Evolutionary conservation across 2,113 vertebrate species (phyloP).

Genomic region (Amblyopsis rosae): DNA sequence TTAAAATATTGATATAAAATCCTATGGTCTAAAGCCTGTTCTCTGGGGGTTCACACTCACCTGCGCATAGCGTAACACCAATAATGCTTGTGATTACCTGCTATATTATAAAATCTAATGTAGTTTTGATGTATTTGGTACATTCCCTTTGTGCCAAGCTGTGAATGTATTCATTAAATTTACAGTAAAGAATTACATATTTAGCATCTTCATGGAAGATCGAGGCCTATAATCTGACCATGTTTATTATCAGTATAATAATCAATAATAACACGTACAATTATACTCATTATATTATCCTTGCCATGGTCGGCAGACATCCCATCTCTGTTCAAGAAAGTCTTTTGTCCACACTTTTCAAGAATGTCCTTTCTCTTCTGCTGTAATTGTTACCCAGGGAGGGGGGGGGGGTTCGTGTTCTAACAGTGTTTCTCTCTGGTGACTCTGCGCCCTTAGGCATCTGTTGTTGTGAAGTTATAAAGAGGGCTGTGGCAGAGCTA

Average conservation of each 20-base stretch:
- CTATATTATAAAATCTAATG: too few relatives aligned
- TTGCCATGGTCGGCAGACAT: neutral
- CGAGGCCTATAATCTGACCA: too few relatives aligned
- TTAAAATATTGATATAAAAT: too few relatives aligned
- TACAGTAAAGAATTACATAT: neutral
- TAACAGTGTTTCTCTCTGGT: slow-evolving; percentile 31
- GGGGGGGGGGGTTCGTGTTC: slow-evolving; percentile 32
- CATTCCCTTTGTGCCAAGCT: too few relatives aligned
- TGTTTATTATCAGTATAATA: too few relatives aligned
- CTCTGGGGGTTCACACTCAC: too few relatives aligned
- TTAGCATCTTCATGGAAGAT: too few relatives aligned
- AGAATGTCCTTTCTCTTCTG: slow-evolving; percentile 30
- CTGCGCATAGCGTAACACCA: too few relatives aligned
- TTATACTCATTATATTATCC: neutral
- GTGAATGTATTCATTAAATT: too few relatives aligned
- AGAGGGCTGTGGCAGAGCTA: neutral
- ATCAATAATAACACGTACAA: neutral
- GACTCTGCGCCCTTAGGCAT: slow-evolving; percentile 39
- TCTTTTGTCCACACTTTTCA: slow-evolving; percentile 49
- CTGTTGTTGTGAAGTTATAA: slow-evolving; percentile 25
- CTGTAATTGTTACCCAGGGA: slow-evolving; percentile 14
- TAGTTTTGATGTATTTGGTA: too few relatives aligned
- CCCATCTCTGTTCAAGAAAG: slow-evolving; percentile 4
- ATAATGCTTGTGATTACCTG: neutral
- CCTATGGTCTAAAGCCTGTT: too few relatives aligned